Evolutionary conservation across 2,113 vertebrate species (phyloP).

Genomic region (Chaenogobius annularis): DNA sequence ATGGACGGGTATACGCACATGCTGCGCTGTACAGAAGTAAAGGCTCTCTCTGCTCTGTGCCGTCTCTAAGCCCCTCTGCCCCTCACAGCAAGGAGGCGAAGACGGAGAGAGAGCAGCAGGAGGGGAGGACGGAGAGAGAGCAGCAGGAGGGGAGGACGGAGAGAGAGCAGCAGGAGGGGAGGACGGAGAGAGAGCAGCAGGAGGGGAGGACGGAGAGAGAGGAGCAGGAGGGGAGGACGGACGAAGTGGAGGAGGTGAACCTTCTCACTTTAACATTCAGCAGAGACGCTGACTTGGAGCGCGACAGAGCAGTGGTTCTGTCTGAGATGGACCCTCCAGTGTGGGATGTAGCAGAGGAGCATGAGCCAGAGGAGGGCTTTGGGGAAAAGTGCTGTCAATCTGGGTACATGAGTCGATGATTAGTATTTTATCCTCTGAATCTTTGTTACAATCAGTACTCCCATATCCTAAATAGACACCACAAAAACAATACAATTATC

Average conservation of each 20-base stretch:
- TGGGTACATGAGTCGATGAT: conserved; percentile 2
- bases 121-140: too few relatives aligned
- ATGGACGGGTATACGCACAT: too few relatives aligned
- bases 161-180: background rate
- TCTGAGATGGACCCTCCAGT: background rate
- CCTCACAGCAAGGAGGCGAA: background rate
- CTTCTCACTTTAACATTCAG: conserved; percentile 54
- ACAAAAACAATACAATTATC: background rate
- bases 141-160: too few relatives aligned
- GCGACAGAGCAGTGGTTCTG: background rate
- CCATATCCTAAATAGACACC: background rate
- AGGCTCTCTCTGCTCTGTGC: background rate
- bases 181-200: background rate
- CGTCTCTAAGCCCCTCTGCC: background rate
- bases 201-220: background rate
- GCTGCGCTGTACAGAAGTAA: background rate
- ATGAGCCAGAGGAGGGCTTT: background rate
- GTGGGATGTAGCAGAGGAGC: background rate
- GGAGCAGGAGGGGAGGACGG: background rate
- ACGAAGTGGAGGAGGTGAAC: conserved; percentile 38
- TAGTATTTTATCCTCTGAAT: background rate
- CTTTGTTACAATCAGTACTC: background rate
- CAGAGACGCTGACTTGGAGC: background rate
- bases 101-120: background rate
- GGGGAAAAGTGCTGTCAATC: background rate